Conservation (phyloP, 1,140 invertebrate species). For the Papilio machaon region DNA sequence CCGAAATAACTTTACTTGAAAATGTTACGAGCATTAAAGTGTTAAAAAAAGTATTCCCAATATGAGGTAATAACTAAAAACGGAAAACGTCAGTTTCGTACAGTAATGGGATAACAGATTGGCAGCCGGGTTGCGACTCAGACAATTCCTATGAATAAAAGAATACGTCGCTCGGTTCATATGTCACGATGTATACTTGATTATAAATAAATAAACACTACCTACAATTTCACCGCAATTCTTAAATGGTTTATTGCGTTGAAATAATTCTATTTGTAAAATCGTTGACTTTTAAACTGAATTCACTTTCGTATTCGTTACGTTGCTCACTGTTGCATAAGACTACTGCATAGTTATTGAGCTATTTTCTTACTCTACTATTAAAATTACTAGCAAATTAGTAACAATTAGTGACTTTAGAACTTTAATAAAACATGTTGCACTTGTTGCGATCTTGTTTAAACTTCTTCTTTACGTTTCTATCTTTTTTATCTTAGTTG, state of each 20-base stretch:
- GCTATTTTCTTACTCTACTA: slow-evolving; percentile 16
- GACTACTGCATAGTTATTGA: slow-evolving; percentile 22
- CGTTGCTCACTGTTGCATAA: background rate
- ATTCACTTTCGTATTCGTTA: too few relatives aligned
- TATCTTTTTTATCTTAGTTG: background rate
- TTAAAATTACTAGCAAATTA: background rate
- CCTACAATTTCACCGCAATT: background rate
- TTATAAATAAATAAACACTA: background rate
- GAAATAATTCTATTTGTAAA: background rate
- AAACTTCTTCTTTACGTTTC: background rate
- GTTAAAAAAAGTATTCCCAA: background rate
- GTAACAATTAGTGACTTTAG: background rate
- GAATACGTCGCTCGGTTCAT: background rate
- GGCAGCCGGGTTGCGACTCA: background rate
- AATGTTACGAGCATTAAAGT: background rate
- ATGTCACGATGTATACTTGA: background rate
- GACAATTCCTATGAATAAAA: slow-evolving; percentile 11
- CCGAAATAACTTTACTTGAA: background rate
- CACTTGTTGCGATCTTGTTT: background rate
- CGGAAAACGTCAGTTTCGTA: background rate
- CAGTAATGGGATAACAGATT: background rate
- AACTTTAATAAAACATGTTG: background rate
- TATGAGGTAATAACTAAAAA: background rate
- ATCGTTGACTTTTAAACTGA: too few relatives aligned
- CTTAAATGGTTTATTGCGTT: background rate